Evolutionary conservation across 2,888 invertebrate species (phyloP), one percentile per base, ranked within the genome.

Genomic region (Parapristionchus giblindavisi): DNA sequence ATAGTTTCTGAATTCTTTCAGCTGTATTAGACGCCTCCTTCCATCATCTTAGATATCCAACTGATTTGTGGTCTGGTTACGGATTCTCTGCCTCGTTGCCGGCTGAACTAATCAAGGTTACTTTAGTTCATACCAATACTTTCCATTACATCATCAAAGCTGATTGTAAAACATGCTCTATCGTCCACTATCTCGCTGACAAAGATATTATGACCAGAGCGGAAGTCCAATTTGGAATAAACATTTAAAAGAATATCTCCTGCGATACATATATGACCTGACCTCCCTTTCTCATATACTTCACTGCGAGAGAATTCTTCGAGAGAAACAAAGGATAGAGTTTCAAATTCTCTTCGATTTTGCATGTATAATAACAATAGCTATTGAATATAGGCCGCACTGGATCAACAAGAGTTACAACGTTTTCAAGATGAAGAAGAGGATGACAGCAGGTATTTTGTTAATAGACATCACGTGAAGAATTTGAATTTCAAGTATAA

Each of bases 71-170:
- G 86, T 80, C 84, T 4, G 84, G 83, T 8, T 83, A 83, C 54
- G 85, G 85, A 0, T 85, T 87, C 76, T 84, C 84, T 76, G 83
- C 78, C 58, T 86, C 85, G n/a, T 75, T 87, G 27, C 87, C 87
- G 21, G 83, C 87, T 21, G 85, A 86, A 58, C 74, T 87, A 5
- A 75, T 87, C 21, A 83, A 84, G 75, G 63, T 75, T 29, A 75
- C 27, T 6, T 6, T 32, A 17, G 29, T 54, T n/a, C 6, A 8
- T 24, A n/a, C 6, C 56, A 8, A 32, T 14, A 27, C 27, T 11
- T 17, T 32, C 29, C 58, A n/a, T 21, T n/a, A 56, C 58, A 6
- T 11, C 24, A 29, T 56, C n/a, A 56, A 11, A 56, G 11, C 24
- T n/a, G 43, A 43, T 43, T 43, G 8, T 14, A 8, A 43, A 17